phyloP scores from a whole-genome alignment of 1,140 invertebrate species.

The Neodiprion fabricii region DNA sequence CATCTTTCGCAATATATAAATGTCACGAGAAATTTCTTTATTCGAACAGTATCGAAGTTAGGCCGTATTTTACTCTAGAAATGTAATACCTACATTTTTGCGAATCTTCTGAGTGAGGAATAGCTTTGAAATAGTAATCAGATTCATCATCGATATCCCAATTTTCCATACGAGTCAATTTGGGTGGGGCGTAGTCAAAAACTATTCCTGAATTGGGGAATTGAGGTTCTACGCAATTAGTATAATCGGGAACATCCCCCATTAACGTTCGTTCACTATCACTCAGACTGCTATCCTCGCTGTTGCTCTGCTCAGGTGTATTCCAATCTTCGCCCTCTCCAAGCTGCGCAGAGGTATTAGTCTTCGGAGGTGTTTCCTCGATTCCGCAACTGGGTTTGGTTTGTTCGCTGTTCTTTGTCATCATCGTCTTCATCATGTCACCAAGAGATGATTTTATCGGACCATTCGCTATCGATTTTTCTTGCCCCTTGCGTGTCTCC shows the following conservation, averaged over 20 bases:
- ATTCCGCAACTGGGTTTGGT: constrained; percentile 31
- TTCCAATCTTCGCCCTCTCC: constrained; percentile 38
- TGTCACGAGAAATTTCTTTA: no score
- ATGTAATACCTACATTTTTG: constrained; percentile 43
- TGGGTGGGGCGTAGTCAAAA: background rate
- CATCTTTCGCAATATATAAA: no score
- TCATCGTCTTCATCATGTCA: constrained; percentile 15
- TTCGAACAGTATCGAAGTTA: no score
- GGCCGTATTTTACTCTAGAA: no score
- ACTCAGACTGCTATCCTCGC: constrained; percentile 80
- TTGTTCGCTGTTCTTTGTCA: constrained; percentile 18
- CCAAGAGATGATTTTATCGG: constrained; percentile 18
- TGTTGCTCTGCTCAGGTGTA: constrained; percentile 70
- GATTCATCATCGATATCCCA: constrained; percentile 40
- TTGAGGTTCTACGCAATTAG: constrained; percentile 11
- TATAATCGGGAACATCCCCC: constrained; percentile 66
- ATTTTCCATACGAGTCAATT: constrained; percentile 29
- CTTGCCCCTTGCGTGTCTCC: background rate
- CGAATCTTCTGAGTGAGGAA: constrained; percentile 35
- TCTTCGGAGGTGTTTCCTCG: constrained; percentile 36
- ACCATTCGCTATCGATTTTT: constrained; percentile 10
- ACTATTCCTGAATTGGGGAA: background rate
- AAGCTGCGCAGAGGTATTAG: constrained; percentile 17
- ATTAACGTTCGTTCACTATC: constrained; percentile 77
- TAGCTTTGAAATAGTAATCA: constrained; percentile 47